Conservation (phyloP, 2,113 vertebrate species). For the Lagopus muta region DNA sequence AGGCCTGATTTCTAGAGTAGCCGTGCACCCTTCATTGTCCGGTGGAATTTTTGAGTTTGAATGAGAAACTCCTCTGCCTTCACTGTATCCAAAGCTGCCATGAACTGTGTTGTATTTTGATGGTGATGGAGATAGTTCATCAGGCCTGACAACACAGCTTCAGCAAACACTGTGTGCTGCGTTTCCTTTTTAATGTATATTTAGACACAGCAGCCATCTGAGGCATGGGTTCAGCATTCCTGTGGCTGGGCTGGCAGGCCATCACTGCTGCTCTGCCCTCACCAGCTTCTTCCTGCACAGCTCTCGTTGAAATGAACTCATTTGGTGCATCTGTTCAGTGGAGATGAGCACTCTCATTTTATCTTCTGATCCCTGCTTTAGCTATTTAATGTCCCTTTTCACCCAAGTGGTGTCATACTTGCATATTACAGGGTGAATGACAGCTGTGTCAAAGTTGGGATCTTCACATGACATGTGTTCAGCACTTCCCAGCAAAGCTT, state of each 20-base stretch:
- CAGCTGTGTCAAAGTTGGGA: neutral
- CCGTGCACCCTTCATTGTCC: neutral
- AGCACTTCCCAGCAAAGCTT: neutral
- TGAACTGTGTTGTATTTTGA: neutral
- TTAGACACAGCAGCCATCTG: neutral
- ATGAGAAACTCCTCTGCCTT: neutral
- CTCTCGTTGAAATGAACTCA: neutral
- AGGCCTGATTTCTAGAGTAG: neutral
- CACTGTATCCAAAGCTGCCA: neutral
- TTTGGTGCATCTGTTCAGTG: neutral
- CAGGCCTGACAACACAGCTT: neutral
- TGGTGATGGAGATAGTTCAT: neutral
- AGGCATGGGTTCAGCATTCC: neutral
- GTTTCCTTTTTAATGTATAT: neutral
- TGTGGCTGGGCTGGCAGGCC: neutral
- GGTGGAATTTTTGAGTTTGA: neutral
- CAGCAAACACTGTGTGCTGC: neutral
- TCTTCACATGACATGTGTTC: neutral
- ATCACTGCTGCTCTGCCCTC: neutral
- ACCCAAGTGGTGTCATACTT: neutral
- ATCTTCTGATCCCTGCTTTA: neutral
- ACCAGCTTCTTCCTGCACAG: constrained; percentile 13
- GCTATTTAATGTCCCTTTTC: neutral
- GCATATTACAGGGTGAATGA: neutral
- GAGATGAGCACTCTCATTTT: neutral